Evolutionary conservation across 2,888 invertebrate species (phyloP), one percentile per base, ranked within the genome.

Genomic region (Serrognathus titanus): DNA sequence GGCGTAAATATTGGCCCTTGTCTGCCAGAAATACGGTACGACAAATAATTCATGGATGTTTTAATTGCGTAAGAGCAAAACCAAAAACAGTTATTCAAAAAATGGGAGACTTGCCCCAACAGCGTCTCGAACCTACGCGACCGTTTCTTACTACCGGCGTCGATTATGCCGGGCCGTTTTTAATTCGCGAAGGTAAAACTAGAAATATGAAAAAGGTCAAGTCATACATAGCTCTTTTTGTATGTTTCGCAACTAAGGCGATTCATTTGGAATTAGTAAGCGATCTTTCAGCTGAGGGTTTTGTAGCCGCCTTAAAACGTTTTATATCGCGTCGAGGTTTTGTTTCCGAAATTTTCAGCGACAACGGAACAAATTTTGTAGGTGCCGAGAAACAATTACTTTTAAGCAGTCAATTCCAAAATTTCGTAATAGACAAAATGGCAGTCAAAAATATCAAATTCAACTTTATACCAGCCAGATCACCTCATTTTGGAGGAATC

Each of bases 291-390:
- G 66, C 71, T 0, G 68, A 69, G 13, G 59, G 63, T 1, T 74
- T 75, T 55, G 16, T 75, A 2, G 67, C 65, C 1, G 66, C 72
- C 1, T 49, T 74, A 2, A 48, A 60, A 16, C 61, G 73, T 4
- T 74, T 74, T 41, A 65, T 71, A 3, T 58, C 71, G 3, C 50
- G 72, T 38, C 51, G 72, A 7, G 72, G 73, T 0, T 46, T 53
- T 24, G 59, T 63, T 1, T 11, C 13, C 1, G 48, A 66, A 6
- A 63, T 75, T 0, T 67, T 63, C 49, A 69, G 68, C 4, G 73
- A 73, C 47, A 70, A 70, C 47, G 72, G 69, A 0, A 68, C 66
- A 1, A 73, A 71, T 49, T 74, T 73, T 52, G 58, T 68, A 1
- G 73, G 71, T 4, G 71, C 71, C 2, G 59, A 64, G 8, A 64